phyloP scores from a whole-genome alignment of 2,797 vertebrate species.

The Labeo calbasu region DNA sequence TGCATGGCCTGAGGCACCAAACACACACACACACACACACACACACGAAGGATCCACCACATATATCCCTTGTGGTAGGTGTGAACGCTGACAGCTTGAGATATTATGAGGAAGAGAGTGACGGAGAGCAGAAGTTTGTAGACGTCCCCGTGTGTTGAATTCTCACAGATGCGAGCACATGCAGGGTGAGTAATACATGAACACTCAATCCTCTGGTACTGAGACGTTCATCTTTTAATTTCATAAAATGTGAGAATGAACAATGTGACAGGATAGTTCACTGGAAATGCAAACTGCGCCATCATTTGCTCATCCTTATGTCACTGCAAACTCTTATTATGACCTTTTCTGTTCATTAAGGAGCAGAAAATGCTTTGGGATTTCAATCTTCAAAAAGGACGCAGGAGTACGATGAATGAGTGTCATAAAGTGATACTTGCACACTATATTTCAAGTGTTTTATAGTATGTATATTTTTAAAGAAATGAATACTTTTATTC shows the following conservation, averaged over 20 bases:
- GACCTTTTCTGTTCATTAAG: background rate
- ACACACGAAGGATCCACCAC: constrained; percentile 10
- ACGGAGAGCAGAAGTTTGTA: constrained; percentile 26
- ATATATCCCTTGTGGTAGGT: constrained; percentile 13
- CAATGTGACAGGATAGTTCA: background rate
- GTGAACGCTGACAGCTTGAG: background rate
- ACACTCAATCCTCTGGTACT: background rate
- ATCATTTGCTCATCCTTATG: background rate
- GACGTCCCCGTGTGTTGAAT: background rate
- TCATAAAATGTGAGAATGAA: background rate
- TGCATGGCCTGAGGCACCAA: constrained; percentile 30
- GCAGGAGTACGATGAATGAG: background rate
- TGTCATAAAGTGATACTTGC: background rate
- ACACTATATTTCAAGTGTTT: too few species aligned
- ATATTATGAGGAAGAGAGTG: background rate
- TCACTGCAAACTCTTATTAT: background rate
- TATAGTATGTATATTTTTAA: too few species aligned
- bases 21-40: constrained; percentile 34
- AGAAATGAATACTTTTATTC: too few species aligned
- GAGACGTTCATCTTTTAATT: background rate
- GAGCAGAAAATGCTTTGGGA: background rate
- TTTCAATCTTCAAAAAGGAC: background rate
- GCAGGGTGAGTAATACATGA: constrained; percentile 10
- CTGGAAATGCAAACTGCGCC: background rate
- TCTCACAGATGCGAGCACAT: constrained; percentile 1